A percentile compares a stretch with the other conserved stretches of the same genome.
Evolutionary conservation across 2,113 vertebrate species (phyloP).

Genomic region (Xiphorhynchus elegans): DNA sequence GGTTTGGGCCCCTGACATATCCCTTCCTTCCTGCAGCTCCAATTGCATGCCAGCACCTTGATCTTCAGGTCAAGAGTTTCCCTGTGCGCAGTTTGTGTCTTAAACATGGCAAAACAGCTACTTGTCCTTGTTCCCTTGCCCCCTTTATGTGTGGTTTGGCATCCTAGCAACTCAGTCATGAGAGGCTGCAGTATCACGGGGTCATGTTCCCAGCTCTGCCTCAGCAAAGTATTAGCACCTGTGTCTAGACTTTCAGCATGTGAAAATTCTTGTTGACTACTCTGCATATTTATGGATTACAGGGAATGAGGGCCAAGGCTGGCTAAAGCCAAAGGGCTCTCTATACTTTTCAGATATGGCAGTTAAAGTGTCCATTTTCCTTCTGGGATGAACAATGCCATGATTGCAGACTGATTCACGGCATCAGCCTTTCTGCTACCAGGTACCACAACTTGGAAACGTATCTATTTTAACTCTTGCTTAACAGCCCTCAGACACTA

Average conservation of each 20-base stretch:
- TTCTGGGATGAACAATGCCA: neutral
- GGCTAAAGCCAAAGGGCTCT: neutral
- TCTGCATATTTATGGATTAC: neutral
- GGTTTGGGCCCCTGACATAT: rapidly evolving
- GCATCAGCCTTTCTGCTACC: neutral
- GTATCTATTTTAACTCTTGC: neutral
- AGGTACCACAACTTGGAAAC: neutral
- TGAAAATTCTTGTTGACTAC: neutral
- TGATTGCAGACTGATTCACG: neutral
- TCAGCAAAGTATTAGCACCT: neutral
- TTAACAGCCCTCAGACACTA: neutral
- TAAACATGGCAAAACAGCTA: neutral
- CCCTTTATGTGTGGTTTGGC: rapidly evolving
- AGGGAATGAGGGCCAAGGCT: neutral
- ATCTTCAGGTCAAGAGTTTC: neutral
- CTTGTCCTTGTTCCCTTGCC: neutral
- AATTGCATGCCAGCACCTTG: neutral
- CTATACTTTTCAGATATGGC: neutral
- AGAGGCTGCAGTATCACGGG: neutral
- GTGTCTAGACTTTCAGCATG: neutral
- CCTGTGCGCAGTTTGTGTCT: no score
- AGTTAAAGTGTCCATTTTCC: neutral
- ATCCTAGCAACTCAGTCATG: neutral
- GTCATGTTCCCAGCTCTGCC: neutral
- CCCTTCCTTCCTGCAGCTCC: neutral